Base-by-base conservation (phyloP, 2,888 invertebrate genomes). In the Hypselothyrea guttata region DNA sequence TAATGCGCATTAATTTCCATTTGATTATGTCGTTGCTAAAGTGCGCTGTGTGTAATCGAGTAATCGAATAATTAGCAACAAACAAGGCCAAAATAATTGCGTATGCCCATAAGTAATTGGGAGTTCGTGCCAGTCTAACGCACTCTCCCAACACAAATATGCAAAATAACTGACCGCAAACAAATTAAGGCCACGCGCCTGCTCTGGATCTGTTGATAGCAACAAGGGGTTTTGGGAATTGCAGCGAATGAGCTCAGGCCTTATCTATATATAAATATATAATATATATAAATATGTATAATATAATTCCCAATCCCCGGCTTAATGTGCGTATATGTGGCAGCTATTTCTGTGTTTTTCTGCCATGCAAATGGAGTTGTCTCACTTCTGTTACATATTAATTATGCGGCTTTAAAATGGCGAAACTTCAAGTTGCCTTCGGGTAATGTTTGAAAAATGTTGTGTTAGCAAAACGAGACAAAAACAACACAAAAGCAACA, bases 1-100 rank as follows among this genome's bases (percentile, higher is more conserved):
- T 52, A 58, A 59, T 65, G 34, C 49, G 51, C 27, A 69, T 57
- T 77, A 63, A 77, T 71, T 76, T 64, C 31, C 57, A 60, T 65
- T 71, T 71, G 57, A 78, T 67, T 81, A 81, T 63, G 59, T 53
- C 47, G 40, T 53, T 44, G 35, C 47, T 60, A 71, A 51, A 63
- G 60, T 22, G 52, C 12, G 30, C 41, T 9, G 37, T 27, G 15
- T 15, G 40, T 48, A 46, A 38, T 49, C 45, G 61, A 16, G 16
- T 42, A 58, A 59, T 54, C 47, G 28, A 49, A 31, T 71, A 59
- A 66, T 64, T 64, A 64, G 49, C 47, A 40, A 33, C 34, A 31
- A 22, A 13, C 31, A 41, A 9, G 31, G 16, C n/a, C 11, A 9
- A 42, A 48, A 48, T 51, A 45, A 64, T 47, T 49, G 65, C 45